phyloP scores from a whole-genome alignment of 1,140 invertebrate genomes.

The Stratiolaelaps scimitus region DNA sequence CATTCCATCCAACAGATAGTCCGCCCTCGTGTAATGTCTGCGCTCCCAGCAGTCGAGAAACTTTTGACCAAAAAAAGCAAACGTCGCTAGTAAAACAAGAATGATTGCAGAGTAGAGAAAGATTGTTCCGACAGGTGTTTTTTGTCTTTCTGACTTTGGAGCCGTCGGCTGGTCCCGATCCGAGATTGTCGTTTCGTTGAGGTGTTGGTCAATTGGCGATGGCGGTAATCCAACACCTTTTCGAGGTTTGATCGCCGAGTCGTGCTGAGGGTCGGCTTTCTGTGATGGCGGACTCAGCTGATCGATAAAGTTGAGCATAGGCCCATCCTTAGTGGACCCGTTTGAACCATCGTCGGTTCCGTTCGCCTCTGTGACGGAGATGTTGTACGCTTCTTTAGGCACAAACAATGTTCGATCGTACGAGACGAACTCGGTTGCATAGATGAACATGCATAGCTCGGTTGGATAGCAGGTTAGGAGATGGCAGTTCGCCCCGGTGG shows the following conservation, averaged over 20 bases:
- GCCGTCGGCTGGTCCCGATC: no score
- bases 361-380: not conserved
- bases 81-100: not conserved
- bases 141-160: not conserved
- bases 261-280: not conserved
- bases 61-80: conserved; percentile 25
- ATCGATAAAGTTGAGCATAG: not conserved
- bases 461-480: conserved; percentile 8
- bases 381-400: not conserved
- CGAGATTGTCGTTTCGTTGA: not conserved
- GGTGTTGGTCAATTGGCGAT: not conserved
- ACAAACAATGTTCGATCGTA: conserved; percentile 19
- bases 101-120: conserved; percentile 13
- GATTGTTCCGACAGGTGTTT: conserved; percentile 3
- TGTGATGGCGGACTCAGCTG: not conserved
- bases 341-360: not conserved
- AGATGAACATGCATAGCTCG: conserved; percentile 12
- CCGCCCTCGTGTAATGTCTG: conserved; percentile 28
- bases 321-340: not conserved
- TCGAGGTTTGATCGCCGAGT: conserved; percentile 16
- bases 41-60: conserved; percentile 28
- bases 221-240: conserved; percentile 22
- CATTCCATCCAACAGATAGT: conserved; percentile 28
- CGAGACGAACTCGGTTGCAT: not conserved
- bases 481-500: conserved; percentile 6